A percentile compares a stretch with the other conserved stretches of the same genome.
Conservation (phyloP, 64 coral and sea anemone species). For the Acropora tenuis region DNA sequence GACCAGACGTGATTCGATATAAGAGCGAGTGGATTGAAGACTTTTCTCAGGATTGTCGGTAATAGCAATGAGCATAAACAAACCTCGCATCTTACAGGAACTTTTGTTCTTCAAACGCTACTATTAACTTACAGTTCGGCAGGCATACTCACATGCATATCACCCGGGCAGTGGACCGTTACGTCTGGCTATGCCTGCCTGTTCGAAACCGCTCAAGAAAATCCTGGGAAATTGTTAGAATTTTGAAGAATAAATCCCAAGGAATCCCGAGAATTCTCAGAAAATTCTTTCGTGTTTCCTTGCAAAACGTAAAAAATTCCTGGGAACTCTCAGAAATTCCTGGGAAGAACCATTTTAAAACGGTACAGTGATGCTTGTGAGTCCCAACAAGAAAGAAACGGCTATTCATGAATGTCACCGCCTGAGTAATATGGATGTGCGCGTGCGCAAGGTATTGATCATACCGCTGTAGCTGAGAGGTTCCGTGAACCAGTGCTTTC, state of each 20-base stretch:
- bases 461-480: neutral
- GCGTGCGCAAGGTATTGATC: constrained; percentile 1
- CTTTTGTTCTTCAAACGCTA: neutral
- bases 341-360: neutral
- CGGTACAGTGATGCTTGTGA: neutral
- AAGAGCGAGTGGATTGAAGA: neutral
- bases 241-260: neutral
- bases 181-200: neutral
- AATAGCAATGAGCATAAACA: constrained; percentile 1
- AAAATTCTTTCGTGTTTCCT: neutral
- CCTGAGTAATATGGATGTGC: neutral
- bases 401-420: neutral
- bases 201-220: neutral
- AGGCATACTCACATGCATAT: neutral
- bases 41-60: neutral
- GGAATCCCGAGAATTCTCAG: neutral
- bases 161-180: neutral
- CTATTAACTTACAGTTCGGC: neutral
- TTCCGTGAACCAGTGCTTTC: neutral
- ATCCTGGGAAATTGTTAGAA: neutral
- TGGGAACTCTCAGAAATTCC: no score
- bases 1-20: neutral
- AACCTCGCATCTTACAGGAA: neutral
- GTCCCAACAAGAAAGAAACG: neutral
- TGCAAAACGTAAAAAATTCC: neutral